A percentile compares a stretch with the other conserved stretches of the same genome.
These are phyloP conservation scores for Corythornis cristatus DNA, from an alignment of 2,113 vertebrate species.

Conservation along the genomic window DNA sequence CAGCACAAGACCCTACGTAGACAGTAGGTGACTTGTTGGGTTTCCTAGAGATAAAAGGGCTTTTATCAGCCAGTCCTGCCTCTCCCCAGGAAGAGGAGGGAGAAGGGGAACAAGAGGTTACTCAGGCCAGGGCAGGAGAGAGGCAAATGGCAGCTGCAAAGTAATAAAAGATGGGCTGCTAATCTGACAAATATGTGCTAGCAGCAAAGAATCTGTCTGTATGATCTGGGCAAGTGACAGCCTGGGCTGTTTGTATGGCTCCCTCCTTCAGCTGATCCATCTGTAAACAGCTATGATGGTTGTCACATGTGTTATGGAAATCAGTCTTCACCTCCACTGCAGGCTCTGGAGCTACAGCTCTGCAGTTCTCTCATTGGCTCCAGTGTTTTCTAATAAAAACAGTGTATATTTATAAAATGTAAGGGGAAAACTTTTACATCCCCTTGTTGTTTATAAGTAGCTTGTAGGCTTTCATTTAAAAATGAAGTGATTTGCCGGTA, in stretches of 20 bases:
- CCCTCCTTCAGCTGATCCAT: background rate
- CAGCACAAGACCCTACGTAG: background rate
- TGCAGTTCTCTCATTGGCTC: background rate
- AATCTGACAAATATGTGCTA: background rate
- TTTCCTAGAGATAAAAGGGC: background rate
- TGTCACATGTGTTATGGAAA: rapidly evolving
- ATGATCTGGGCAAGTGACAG: background rate
- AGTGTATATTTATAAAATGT: background rate
- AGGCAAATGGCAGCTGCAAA: background rate
- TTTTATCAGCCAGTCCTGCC: background rate
- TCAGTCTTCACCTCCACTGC: background rate
- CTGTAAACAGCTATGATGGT: too few species aligned
- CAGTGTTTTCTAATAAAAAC: background rate
- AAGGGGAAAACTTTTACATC: background rate
- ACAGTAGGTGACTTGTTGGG: constrained; percentile 29
- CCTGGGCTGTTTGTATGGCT: background rate
- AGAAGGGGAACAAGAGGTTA: background rate
- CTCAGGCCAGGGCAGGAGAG: background rate
- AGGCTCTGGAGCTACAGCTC: background rate
- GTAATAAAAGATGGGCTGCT: background rate
- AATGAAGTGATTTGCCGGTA: background rate
- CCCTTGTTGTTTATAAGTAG: background rate
- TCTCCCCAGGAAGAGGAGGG: background rate
- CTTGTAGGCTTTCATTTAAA: background rate
- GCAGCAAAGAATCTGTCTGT: background rate